Evolutionary conservation across 2,888 invertebrate species (phyloP), one percentile per base, ranked within the genome.

Genomic region (Odontocerum albicorne): DNA sequence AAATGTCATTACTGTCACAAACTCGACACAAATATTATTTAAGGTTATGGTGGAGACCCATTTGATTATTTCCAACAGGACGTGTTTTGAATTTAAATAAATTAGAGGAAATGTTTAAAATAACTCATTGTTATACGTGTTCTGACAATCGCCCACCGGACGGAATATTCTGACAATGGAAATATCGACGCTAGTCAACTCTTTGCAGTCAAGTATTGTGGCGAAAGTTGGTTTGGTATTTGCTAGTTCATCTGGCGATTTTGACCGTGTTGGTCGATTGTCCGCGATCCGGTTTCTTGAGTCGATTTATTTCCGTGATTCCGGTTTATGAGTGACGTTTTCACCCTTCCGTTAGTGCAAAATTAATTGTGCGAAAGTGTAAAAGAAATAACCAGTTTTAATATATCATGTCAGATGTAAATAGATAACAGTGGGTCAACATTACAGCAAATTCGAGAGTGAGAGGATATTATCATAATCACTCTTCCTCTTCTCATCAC

Each of bases 141-240:
- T 27, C 6, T 27, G 27, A 10, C 10, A 10, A 27, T 27, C 6
- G 10, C 10, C 10, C 4, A 27, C 4, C 27, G 4, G 6, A 4
- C 4, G 10, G 27, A 7, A 27, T 7, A 27, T 7, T 27, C 4
- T 27, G 4, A 10, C 4, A 4, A 47, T 47, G 47, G 47, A 47
- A 38, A 36, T 42, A 20, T 42, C 13, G 38, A 16, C 35, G 22
- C 38, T 47, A 35, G 33, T 15, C 38, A 12, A 12, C 35, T 35
- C 8, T 4, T 12, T 35, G n/a, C n/a, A 35, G 17, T 22, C 4
- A 17, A 35, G 21, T 38, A 16, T 38, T 16, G 22, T n/a, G 19
- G 44, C 45, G 52, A 52, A 45, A 45, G 52, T 45, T 38, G 45
- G 52, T 52, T 52, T 52, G 38, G 44, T 38, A 36, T 52, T 38